Evolutionary conservation across 1,140 invertebrate genomes (phyloP).

Genomic region (Trigoniulus corallinus): DNA sequence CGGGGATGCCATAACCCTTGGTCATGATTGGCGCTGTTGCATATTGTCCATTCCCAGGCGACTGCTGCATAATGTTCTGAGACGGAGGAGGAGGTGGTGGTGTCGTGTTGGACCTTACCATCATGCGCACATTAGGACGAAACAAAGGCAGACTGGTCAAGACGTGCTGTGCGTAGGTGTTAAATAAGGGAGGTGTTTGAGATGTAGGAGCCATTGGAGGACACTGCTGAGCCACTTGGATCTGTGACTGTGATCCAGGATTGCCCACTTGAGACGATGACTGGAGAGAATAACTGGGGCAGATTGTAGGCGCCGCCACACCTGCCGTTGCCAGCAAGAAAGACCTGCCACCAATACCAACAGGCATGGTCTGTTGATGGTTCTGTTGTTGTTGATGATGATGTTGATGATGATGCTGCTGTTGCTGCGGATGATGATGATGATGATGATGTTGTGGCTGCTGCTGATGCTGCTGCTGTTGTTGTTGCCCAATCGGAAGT

Average conservation of each 20-base stretch:
- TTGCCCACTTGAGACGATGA: constrained; percentile 5
- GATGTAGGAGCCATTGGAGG: neutral
- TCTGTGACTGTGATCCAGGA: neutral
- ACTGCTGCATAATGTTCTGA: neutral
- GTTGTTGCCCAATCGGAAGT: neutral
- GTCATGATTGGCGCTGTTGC: neutral
- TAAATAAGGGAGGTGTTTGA: constrained; percentile 1
- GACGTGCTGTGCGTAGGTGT: neutral
- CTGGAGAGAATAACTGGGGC: neutral
- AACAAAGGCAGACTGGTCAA: constrained; percentile 4
- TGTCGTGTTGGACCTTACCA: constrained; percentile 1
- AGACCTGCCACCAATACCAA: neutral
- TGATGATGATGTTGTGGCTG: neutral
- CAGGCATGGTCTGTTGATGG: constrained; percentile 5
- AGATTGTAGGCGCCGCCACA: neutral
- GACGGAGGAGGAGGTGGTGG: constrained; percentile 3
- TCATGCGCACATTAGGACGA: constrained; percentile 6
- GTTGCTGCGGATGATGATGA: neutral
- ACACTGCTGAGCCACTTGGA: neutral
- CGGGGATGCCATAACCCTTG: neutral
- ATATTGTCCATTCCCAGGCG: no score
- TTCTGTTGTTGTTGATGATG: constrained; percentile 7
- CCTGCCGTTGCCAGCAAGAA: neutral
- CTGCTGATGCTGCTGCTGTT: neutral
- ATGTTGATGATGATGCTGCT: neutral